Percentiles rank a stretch among this genome's conserved stretches.
These are phyloP conservation scores for Phortica variegata DNA, from an alignment of 1,140 invertebrate genomes.

Conservation along the genomic window DNA sequence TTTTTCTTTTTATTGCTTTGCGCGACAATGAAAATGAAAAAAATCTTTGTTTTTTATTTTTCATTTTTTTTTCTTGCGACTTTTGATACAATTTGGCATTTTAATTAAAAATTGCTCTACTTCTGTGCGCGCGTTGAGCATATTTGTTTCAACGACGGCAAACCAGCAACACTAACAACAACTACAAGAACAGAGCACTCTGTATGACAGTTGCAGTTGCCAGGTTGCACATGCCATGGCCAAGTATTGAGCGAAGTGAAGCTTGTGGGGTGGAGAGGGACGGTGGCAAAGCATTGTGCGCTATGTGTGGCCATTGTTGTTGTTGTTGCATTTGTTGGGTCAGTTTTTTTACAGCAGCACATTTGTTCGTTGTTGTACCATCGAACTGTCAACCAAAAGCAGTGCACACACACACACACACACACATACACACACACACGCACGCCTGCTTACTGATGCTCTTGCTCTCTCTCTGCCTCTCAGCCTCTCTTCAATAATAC, in stretches of 20 bases:
- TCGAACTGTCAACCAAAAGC: too few species aligned
- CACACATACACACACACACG: conserved; percentile 5
- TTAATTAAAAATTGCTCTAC: conserved; percentile 36
- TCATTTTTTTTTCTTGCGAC: conserved; percentile 27
- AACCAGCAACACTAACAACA: too few species aligned
- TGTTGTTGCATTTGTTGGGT: background rate
- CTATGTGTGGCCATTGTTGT: background rate
- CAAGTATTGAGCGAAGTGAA: background rate
- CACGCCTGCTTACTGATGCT: conserved; percentile 20
- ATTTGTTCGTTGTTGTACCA: too few species aligned
- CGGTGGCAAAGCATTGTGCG: too few species aligned
- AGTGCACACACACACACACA: conserved; percentile 1
- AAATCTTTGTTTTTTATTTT: conserved; percentile 13
- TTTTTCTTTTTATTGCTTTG: too few species aligned
- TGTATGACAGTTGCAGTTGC: background rate
- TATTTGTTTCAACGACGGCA: too few species aligned
- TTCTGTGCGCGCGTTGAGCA: conserved; percentile 3
- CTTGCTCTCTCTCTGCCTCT: conserved; percentile 12
- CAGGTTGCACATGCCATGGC: background rate
- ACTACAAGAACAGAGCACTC: too few species aligned
- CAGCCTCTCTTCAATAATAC: conserved; percentile 11
- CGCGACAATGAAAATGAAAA: conserved; percentile 33
- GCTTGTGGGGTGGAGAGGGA: too few species aligned
- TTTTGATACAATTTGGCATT: too few species aligned
- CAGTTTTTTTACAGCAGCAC: background rate